Conservation (phyloP, 2,888 invertebrate genomes). For the Pseudeuparius sepicola region DNA sequence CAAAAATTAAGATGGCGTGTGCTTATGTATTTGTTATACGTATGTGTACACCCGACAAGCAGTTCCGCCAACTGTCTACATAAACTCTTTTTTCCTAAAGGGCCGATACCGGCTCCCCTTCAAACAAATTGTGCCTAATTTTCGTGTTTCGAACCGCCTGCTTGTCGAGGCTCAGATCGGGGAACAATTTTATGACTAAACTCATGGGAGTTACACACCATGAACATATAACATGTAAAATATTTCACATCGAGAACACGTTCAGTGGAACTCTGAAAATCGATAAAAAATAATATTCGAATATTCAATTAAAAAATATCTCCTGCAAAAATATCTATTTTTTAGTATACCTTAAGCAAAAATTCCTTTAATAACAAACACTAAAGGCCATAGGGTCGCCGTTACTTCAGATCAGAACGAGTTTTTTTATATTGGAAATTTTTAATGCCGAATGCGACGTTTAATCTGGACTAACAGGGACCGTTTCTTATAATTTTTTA, state of each 20-base stretch:
- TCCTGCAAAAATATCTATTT: constrained; percentile 36
- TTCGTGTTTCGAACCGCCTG: constrained; percentile 9
- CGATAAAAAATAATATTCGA: constrained; percentile 31
- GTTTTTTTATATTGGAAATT: constrained; percentile 12
- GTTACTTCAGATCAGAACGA: constrained; percentile 29
- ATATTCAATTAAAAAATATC: constrained; percentile 29
- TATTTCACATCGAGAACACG: constrained; percentile 42
- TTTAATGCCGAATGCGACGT: constrained; percentile 7
- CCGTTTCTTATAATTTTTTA: constrained; percentile 25
- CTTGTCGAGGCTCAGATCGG: constrained; percentile 7
- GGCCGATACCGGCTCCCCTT: too few relatives aligned
- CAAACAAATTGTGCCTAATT: too few relatives aligned
- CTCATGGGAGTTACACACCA: constrained; percentile 30
- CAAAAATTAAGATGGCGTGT: too few relatives aligned
- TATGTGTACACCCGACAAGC: too few relatives aligned
- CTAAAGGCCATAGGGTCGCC: constrained; percentile 32
- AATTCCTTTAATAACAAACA: constrained; percentile 31
- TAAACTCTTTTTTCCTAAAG: too few relatives aligned
- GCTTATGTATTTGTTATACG: too few relatives aligned
- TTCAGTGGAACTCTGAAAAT: constrained; percentile 41
- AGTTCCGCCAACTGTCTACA: too few relatives aligned
- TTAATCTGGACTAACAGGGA: background rate
- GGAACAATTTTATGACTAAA: constrained; percentile 9
- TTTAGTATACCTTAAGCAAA: constrained; percentile 36
- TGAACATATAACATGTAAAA: constrained; percentile 35